These are phyloP conservation scores for Adineta ricciae DNA, from an alignment of 2,888 invertebrate genomes.

Conservation along the genomic window DNA sequence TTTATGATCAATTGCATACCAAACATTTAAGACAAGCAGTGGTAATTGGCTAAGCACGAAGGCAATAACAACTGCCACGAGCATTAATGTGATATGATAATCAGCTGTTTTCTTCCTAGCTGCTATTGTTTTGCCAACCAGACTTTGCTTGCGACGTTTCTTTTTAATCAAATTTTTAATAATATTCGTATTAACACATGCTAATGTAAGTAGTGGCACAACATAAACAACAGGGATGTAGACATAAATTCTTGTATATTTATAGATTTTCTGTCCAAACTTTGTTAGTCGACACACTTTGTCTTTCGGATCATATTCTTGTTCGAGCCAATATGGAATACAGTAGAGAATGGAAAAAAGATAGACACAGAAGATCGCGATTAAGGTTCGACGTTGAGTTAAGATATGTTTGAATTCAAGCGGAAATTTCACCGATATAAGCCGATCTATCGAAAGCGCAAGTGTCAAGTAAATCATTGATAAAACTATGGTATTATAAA, in stretches of 20 bases:
- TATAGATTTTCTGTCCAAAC: background rate
- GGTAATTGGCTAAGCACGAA: slow-evolving; percentile 82
- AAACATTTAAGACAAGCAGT: slow-evolving; percentile 57
- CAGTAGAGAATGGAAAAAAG: background rate
- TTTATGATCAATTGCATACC: slow-evolving; percentile 60
- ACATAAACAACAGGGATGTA: background rate
- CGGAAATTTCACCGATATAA: background rate
- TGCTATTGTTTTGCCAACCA: background rate
- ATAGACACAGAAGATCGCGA: background rate
- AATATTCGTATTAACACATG: background rate
- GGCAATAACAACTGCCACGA: slow-evolving; percentile 81
- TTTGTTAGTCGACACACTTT: background rate
- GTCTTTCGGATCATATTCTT: background rate
- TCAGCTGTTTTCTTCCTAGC: background rate
- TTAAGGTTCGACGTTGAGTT: background rate
- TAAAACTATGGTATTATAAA: background rate
- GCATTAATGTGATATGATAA: slow-evolving; percentile 72
- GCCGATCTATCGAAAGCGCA: background rate
- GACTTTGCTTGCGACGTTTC: background rate
- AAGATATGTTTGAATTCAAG: background rate
- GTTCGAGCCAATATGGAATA: background rate
- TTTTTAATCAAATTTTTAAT: background rate
- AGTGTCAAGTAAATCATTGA: background rate
- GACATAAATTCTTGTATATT: background rate
- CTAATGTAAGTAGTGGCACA: background rate